These are phyloP conservation scores for Pseudanteris insignis DNA, from an alignment of 2,888 invertebrate species.

Conservation along the genomic window DNA sequence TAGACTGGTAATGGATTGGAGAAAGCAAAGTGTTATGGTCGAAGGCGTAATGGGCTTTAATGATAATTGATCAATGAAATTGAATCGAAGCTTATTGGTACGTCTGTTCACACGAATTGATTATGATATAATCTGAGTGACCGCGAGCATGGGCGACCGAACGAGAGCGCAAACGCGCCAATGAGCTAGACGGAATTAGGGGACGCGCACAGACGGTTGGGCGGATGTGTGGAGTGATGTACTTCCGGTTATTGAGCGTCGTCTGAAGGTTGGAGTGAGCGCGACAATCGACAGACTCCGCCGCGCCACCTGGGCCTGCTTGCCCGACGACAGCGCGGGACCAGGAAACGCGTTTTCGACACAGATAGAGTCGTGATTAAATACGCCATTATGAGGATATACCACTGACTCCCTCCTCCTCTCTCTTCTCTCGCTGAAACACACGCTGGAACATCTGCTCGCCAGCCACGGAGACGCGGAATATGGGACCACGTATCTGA, in stretches of 20 bases:
- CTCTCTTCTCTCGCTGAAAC: background rate
- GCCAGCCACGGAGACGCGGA: conserved; percentile 1
- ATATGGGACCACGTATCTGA: conserved; percentile 3
- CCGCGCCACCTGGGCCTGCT: conserved; percentile 44
- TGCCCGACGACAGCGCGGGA: conserved; percentile 27
- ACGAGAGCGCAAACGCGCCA: conserved; percentile 40
- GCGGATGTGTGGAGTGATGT: conserved; percentile 65
- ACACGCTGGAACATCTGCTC: conserved; percentile 32
- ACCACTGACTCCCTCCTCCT: conserved; percentile 9
- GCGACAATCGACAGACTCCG: conserved; percentile 45
- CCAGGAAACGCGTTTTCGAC: conserved; percentile 38
- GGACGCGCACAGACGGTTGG: conserved; percentile 61
- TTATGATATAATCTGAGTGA: conserved; percentile 38
- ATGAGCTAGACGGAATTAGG: conserved; percentile 58
- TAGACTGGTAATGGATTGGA: too few relatives aligned
- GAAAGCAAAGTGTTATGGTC: background rate
- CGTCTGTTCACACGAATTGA: conserved; percentile 26
- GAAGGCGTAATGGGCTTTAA: background rate
- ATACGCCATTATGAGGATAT: conserved; percentile 36
- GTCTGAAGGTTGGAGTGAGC: conserved; percentile 55
- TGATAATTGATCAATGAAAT: conserved; percentile 5
- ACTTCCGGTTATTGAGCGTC: conserved; percentile 65
- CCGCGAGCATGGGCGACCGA: conserved; percentile 38
- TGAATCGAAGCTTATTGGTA: conserved; percentile 2
- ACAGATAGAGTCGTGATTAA: conserved; percentile 43